Base-by-base conservation (phyloP, 1,140 invertebrate genomes). In the Venustaconcha ellipsiformis region DNA sequence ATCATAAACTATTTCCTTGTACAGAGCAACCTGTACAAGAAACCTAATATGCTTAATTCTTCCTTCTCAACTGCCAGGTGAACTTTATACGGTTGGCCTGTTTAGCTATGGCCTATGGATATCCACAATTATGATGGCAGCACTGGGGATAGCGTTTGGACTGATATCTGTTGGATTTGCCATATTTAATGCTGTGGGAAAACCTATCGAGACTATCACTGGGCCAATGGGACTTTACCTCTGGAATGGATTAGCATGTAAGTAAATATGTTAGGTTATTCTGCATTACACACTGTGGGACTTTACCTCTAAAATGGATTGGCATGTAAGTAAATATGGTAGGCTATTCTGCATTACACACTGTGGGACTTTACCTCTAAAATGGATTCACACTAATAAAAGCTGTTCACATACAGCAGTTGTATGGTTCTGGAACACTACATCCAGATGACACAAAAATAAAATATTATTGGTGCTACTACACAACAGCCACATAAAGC, bases 201-300 rank as follows among this genome's bases (percentile, higher is more conserved):
- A 93, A 48, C 94, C 94, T 14, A 92, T 94, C 70, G 92, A 93
- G 79, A 93, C 93, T 71, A 92, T 95, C 67, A 92, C 94, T 55
- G 94, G 94, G 2, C 90, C 94, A n/a, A 91, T 93, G n/a, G 94
- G 95, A 20, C 91, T 96, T 60, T 96, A 95, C 84, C 84, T 95
- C 11, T 95, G 94, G 93, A 96, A 96, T 88, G 91, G 91, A 55
- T 85, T 94, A 79, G 93, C 94, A 80, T 88, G 95, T 96, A 92
- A 93, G 92, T 92, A 69, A 20, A 18, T 17, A 15, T n/a, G 57
- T 60, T 60, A 13, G 18, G 15, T 62, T 74, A 17, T n/a, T 70
- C 48, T 57, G 26, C 64, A 17, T 23, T 15, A 55, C 14, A 78
- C 15, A 59, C n/a, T 26, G 37, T 17, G 37, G 20, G 55, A 69